Base-by-base conservation (phyloP, 2,888 invertebrate species). In the Tupiocoris notatus region DNA sequence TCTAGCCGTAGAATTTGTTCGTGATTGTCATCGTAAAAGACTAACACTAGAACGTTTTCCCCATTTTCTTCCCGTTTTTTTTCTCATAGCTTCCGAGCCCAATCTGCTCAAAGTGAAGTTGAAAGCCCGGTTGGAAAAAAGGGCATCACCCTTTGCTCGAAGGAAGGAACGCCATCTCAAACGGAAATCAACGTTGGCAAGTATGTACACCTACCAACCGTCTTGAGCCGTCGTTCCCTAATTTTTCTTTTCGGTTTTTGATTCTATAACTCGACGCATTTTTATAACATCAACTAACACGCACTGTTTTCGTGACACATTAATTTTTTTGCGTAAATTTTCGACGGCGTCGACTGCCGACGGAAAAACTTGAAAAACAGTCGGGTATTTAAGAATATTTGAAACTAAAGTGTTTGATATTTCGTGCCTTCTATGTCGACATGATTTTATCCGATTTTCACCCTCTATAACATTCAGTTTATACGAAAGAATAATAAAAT, bases 41-140 rank as follows among this genome's bases (percentile, higher is more conserved):
- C 77, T 77, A 77, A 77, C 76, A 68, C 57, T 59, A 18, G 59
- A 59, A 63, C 62, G 24, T 16, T 73, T n/a, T 57, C 63, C 17
- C 61, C 17, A 21, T 75, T 66, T 58, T 67, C 54, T 54, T 54
- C 56, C 21, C 24, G 54, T 21, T 39, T 3, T n/a, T 39, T 39
- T 39, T 83, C 84, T 86, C 85, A 81, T 89, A 94, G 96, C 96
- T 84, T 96, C 96, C 86, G 96, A 96, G 90, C 96, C 96, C 82
- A 96, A 97, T 89, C 90, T 96, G 87, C 89, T 94, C 87, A 95
- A 94, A 89, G 92, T 94, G 86, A 91, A 94, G 81, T 89, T 94
- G 84, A 95, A 94, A 88, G 93, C 95, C 88, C 94, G 96, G 85
- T 92, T 95, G 88, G 96, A 96, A 86, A 90, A 96, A 81, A 91